Base-by-base conservation (phyloP, 1,140 invertebrate genomes). In the Scaptomyza pallida region DNA sequence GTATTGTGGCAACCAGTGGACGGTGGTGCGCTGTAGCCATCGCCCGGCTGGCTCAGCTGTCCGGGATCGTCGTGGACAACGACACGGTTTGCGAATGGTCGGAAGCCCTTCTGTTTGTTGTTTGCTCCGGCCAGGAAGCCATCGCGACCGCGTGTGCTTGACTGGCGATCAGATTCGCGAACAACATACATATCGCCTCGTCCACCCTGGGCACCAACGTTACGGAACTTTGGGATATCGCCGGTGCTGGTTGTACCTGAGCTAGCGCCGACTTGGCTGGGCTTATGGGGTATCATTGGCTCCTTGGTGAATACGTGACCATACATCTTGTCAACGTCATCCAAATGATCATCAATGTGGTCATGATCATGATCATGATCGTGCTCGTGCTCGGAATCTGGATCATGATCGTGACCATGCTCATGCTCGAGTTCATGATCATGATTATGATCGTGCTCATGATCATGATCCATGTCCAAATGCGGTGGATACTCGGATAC, bases 1-100 rank as follows among this genome's bases (percentile, higher is more conserved):
- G 72, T 85, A 15, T 89, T 89, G 16, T 90, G 92, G 65, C 94
- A 94, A 21, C 64, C 68, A 26, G 59, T 80, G 21, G 43, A 21
- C 15, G 26, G 48, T 15, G 54, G 41, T n/a, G 70, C 59, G 13
- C 55, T 65, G 45, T 67, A 73, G 8, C 74, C 72, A 19, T 88
- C 79, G 12, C 70, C 78, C 3, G 70, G 64, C 33, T 88, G 70
- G 13, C 72, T 70, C 41, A 88, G 41, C 19, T 77, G 74, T 33
- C 77, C 69, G 13, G 85, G 69, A 75, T 91, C 90, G 17, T 89
- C 85, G 41, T 88, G 82, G n/a, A 90, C 75, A 0, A 78, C 72
- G 10, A 79, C 30, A 5, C 77, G 30, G 71, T 70, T 37, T 41
- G 69, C 43, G 75, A 61, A 77, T 68, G 89, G 79, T 1, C 85